Conservation (phyloP, 2,113 vertebrate genomes). For the Tragelaphus strepsiceros region DNA sequence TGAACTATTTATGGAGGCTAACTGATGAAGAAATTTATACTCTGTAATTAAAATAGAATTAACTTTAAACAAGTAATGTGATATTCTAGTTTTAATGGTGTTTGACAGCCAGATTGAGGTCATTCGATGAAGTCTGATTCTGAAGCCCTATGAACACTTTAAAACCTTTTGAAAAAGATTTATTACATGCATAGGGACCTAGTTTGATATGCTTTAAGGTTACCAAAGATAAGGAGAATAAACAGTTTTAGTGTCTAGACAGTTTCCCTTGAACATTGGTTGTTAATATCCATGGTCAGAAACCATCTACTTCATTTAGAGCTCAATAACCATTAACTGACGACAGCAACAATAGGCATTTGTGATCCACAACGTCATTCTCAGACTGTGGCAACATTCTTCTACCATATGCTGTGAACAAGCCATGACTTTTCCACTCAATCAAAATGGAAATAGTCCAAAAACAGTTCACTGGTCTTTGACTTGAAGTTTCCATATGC, state of each 20-base stretch:
- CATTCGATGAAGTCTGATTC: neutral
- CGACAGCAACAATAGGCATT: neutral
- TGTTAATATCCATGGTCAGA: slow-evolving; percentile 11
- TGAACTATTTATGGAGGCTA: neutral
- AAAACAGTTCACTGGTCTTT: neutral
- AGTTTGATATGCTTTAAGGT: neutral
- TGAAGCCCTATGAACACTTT: neutral
- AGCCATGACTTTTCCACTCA: neutral
- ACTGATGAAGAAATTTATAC: neutral
- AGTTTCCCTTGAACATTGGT: neutral
- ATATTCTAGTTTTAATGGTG: neutral
- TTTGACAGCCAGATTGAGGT: neutral
- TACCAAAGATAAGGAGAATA: neutral
- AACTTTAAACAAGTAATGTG: neutral
- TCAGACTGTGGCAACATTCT: neutral
- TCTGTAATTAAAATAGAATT: neutral
- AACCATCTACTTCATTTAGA: neutral
- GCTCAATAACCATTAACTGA: neutral
- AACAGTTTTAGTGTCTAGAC: slow-evolving; percentile 9
- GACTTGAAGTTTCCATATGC: neutral
- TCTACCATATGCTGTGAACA: neutral
- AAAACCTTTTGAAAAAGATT: neutral
- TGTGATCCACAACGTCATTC: neutral
- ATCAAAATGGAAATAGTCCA: neutral
- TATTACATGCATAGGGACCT: neutral